Base-by-base conservation (phyloP, 2,797 vertebrate species). In the Gymnodraco acuticeps region DNA sequence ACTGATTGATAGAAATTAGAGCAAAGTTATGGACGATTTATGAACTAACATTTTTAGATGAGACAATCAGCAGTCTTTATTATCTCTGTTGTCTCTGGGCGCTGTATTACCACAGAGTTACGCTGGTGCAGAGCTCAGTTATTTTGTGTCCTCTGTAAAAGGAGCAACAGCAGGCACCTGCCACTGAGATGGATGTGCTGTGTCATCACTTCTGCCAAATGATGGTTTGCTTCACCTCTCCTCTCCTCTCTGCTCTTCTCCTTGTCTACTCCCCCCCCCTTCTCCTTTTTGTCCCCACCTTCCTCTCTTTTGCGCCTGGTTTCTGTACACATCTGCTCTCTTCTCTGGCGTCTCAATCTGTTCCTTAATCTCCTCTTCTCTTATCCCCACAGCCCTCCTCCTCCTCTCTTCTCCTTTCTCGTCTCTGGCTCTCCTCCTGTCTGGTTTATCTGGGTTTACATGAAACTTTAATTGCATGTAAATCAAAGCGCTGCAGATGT, bases 381-480 rank as follows among this genome's bases (percentile, higher is more conserved):
- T 56, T 56, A 65, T 55, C 63, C 63, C 65, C 54, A 33, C 55
- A 38, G 45, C 65, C n/a, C 70, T 64, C 38, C 47, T 42, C 67
- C 58, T 72, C 47, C 51, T 69, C 64, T 52, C 31, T 10, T 17
- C 54, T 4, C 14, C 42, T 23, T 23, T 13, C 56, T 41, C 64
- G n/a, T 43, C 70, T 75, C 20, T 23, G 41, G 41, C 69, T 65
- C 54, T 45, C 67, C 58, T 54, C 67, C 70, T 38, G 54, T 64
- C 84, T 77, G 61, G 78, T 88, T 88, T 90, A 88, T 91, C 86
- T 85, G 73, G 78, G 75, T 84, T 86, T 85, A 78, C 85, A 90
- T 90, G 88, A 88, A 93, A 89, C 87, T 92, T 93, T 88, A 92
- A 92, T 91, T 92, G 85, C 88, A 90, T 92, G 92, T 91, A 91